phyloP scores from a whole-genome alignment of 2,797 vertebrate species.

The Mus spretus region DNA sequence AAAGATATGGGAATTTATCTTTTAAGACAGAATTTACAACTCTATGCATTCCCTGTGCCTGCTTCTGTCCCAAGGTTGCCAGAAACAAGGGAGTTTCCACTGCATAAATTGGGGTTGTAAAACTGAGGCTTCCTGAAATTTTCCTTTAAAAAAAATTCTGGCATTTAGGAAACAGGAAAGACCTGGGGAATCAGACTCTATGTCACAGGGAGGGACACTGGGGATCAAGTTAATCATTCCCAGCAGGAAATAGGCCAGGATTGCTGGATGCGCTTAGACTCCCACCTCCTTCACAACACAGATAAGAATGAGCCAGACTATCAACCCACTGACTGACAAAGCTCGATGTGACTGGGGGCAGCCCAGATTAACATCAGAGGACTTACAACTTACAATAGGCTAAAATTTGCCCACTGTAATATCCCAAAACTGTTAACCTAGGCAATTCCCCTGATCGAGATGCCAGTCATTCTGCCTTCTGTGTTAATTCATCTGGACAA shows the following conservation, averaged over 20 bases:
- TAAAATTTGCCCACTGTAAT: background rate
- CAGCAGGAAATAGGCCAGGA: background rate
- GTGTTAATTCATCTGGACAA: too few relatives aligned
- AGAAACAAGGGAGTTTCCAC: constrained; percentile 14
- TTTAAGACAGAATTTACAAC: background rate
- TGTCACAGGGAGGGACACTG: background rate
- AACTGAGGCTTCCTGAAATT: constrained; percentile 19
- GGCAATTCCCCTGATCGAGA: background rate
- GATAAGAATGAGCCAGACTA: background rate
- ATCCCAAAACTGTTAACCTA: background rate
- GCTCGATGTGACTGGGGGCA: background rate
- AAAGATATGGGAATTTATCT: background rate
- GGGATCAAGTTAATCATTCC: background rate
- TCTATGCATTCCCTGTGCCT: background rate
- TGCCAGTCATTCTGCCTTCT: too few relatives aligned
- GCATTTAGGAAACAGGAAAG: constrained; percentile 11
- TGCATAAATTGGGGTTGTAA: background rate
- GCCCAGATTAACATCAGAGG: background rate
- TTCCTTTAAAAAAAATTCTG: constrained; percentile 4
- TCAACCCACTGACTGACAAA: background rate
- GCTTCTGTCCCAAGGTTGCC: background rate
- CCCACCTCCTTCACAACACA: background rate
- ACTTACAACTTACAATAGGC: background rate
- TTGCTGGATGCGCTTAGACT: background rate
- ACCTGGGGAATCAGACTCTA: background rate